Evolutionary conservation across 2,797 vertebrate species (phyloP), one percentile per base, ranked within the genome.

Genomic region (Esox masquinongy): DNA sequence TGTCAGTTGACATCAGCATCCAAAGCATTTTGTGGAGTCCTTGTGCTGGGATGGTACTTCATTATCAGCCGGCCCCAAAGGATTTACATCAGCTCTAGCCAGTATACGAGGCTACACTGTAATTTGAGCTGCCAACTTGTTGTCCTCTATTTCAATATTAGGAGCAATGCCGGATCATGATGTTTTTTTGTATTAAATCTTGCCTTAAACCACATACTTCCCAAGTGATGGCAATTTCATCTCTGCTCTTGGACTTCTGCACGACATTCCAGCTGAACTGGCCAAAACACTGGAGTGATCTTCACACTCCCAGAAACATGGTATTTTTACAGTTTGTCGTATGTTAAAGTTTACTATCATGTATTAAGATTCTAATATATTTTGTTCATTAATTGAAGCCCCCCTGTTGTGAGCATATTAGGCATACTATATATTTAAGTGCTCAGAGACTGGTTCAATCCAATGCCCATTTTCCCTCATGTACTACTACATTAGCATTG

Each of bases 161-260:
- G 14, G 5, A 50, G 2, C 6, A 22, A 24, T 70, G 9, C 24
- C 17, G 5, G 64, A 8, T 24, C 26, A 51, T 70, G 1, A 2
- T 47, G 12, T 11, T 51, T 6, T 17, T 24, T 70, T 50, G 17
- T 15, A 22, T 26, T 16, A 9, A 49, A 24, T 22, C 1, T 36
- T 72, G 74, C 80, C 75, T 81, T 82, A 39, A 70, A 68, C 19
- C 79, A 67, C 72, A 66, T 76, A n/a, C 50, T 53, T 61, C 70
- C 8, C 49, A 31, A 39, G 43, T 7, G 63, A 34, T 34, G 56
- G n/a, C 56, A 22, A 59, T 16, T 31, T 64, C 29, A 64, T 64
- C 59, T 26, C 11, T 1, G 24, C 36, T 70, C 7, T 50, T 29
- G 49, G 47, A 26, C 39, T 31, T 59, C 31, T 34, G n/a, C 36